Evolutionary conservation across 2,888 invertebrate genomes (phyloP).

Genomic region (Cosmia pyralina): DNA sequence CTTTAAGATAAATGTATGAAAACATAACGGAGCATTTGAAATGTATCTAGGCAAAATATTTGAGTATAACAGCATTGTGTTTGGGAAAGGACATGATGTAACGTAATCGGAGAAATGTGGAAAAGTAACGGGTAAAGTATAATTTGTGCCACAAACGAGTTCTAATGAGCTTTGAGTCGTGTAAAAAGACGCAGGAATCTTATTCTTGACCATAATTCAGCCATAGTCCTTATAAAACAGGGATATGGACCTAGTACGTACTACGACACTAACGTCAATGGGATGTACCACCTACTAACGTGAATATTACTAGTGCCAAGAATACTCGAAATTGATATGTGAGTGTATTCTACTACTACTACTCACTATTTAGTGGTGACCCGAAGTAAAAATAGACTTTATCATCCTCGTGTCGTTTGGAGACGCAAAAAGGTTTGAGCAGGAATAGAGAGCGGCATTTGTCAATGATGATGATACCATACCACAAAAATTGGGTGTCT

Average conservation of each 20-base stretch:
- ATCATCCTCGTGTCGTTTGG: neutral
- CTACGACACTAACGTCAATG: neutral
- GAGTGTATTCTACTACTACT: constrained; percentile 24
- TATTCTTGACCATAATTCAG: too few relatives aligned
- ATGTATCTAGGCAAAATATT: constrained; percentile 32
- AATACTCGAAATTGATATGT: constrained; percentile 39
- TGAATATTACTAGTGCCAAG: constrained; percentile 46
- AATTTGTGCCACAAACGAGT: neutral
- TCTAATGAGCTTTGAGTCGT: neutral
- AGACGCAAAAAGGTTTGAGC: neutral
- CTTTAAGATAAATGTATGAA: constrained; percentile 56
- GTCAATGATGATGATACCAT: neutral
- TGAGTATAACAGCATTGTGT: constrained; percentile 14
- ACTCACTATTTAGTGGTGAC: constrained; percentile 31
- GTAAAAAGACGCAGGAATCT: neutral
- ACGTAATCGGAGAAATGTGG: constrained; percentile 9
- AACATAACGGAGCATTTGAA: constrained; percentile 56
- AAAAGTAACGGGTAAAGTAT: constrained; percentile 5
- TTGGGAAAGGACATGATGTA: constrained; percentile 17
- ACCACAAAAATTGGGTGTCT: neutral
- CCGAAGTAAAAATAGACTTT: constrained; percentile 14
- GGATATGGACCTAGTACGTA: neutral
- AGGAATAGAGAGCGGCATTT: neutral
- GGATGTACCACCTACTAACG: constrained; percentile 11
- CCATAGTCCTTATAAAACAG: neutral